Evolutionary conservation across 2,797 vertebrate species (phyloP).

Genomic region (Anguilla marmorata): DNA sequence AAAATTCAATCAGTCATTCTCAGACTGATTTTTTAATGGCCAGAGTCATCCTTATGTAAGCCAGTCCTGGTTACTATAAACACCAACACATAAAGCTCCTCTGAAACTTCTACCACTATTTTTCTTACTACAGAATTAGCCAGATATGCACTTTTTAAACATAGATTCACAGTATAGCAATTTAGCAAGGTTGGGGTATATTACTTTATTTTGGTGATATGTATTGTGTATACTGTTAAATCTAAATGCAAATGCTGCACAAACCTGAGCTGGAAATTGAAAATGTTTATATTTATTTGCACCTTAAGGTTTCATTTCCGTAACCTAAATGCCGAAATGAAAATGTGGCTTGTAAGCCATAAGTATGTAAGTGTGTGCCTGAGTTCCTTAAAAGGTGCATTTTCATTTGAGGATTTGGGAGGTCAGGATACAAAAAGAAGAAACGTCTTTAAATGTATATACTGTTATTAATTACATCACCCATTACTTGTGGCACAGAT

Average conservation of each 20-base stretch:
- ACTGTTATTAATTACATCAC: background rate
- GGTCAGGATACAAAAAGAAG: background rate
- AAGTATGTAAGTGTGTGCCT: background rate
- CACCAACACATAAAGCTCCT: too few relatives aligned
- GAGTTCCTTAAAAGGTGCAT: background rate
- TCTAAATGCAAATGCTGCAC: background rate
- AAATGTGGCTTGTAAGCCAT: background rate
- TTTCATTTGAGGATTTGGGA: background rate
- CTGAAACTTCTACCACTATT: background rate
- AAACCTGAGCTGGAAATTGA: too few relatives aligned
- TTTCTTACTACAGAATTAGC: background rate
- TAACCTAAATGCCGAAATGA: background rate
- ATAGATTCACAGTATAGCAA: background rate
- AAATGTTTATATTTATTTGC: background rate
- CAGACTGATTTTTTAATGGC: too few relatives aligned
- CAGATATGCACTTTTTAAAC: background rate
- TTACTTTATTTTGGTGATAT: background rate
- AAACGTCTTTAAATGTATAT: background rate
- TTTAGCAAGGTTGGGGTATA: background rate
- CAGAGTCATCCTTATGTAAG: too few relatives aligned
- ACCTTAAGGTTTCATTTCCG: background rate
- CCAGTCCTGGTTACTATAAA: too few relatives aligned
- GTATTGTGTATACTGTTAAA: background rate
- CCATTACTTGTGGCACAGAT: background rate
- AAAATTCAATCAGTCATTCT: too few relatives aligned